These are phyloP conservation scores for Conistra vaccinii DNA, from an alignment of 2,888 invertebrate genomes.

Conservation along the genomic window DNA sequence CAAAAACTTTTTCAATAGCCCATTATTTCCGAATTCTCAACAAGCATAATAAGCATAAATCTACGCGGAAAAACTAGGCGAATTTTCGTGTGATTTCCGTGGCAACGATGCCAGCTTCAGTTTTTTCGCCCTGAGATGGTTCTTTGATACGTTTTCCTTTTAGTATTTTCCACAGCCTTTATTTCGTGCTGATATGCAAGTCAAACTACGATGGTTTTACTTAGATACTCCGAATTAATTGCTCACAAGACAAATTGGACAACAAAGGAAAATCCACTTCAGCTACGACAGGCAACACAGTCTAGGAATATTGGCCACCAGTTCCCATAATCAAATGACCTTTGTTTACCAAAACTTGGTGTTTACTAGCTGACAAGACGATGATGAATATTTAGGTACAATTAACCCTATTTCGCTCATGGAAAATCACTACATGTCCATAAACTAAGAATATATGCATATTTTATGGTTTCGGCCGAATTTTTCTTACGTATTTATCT, in stretches of 20 bases:
- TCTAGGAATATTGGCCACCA: conserved; percentile 3
- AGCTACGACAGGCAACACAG: conserved; percentile 8
- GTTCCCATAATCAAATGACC: background rate
- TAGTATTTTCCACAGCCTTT: background rate
- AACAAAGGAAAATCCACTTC: background rate
- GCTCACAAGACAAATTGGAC: background rate
- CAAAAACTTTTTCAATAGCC: conserved; percentile 4
- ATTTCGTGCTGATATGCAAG: background rate
- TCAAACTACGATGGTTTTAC: background rate
- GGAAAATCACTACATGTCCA: background rate
- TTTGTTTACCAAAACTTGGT: conserved; percentile 19
- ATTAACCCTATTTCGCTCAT: background rate
- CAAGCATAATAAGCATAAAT: background rate
- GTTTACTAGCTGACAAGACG: background rate
- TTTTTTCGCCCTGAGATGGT: background rate
- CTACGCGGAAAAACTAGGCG: background rate
- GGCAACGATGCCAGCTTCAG: background rate
- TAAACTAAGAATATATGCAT: background rate
- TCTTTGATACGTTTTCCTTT: background rate
- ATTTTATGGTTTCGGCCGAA: background rate
- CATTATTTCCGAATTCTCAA: background rate
- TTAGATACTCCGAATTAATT: conserved; percentile 13
- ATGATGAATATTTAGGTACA: conserved; percentile 17
- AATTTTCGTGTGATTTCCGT: background rate
- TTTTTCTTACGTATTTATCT: background rate